A percentile compares a stretch with the other conserved stretches of the same genome.
Conservation (phyloP, 2,888 invertebrate genomes). For the Mactromeris polynyma region DNA sequence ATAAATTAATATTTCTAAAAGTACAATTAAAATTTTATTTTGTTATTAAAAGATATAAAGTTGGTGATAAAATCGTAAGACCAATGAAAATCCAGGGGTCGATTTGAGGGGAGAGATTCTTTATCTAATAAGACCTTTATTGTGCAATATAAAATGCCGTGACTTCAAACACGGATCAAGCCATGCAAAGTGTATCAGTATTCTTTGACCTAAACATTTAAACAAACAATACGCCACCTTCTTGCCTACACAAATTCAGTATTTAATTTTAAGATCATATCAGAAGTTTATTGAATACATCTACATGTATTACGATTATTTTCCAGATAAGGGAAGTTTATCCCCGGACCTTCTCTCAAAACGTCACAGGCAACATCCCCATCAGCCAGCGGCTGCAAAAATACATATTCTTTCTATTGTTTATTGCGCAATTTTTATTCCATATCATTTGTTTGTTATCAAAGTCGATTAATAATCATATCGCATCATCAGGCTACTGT, state of each 20-base stretch:
- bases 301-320: not conserved
- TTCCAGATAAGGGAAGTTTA: not conserved
- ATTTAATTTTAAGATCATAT: not conserved
- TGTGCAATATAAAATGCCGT: no score
- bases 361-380: not conserved
- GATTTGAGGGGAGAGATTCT: no score
- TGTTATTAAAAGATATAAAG: not conserved
- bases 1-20: not conserved
- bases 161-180: no score
- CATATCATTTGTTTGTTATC: conserved; percentile 36
- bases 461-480: conserved; percentile 30
- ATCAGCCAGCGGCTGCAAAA: not conserved
- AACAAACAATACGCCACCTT: not conserved
- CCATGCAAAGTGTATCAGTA: no score
- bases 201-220: no score
- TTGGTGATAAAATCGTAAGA: no score
- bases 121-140: no score
- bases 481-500: not conserved
- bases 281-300: not conserved
- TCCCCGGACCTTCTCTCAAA: not conserved
- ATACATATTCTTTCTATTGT: conserved; percentile 9
- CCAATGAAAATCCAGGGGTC: no score
- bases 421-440: conserved; percentile 22
- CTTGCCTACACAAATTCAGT: not conserved
- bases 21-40: not conserved